Percentiles rank a stretch among this genome's conserved stretches.
Evolutionary conservation across 2,113 vertebrate species (phyloP).

Genomic region (Saimiri boliviensis): DNA sequence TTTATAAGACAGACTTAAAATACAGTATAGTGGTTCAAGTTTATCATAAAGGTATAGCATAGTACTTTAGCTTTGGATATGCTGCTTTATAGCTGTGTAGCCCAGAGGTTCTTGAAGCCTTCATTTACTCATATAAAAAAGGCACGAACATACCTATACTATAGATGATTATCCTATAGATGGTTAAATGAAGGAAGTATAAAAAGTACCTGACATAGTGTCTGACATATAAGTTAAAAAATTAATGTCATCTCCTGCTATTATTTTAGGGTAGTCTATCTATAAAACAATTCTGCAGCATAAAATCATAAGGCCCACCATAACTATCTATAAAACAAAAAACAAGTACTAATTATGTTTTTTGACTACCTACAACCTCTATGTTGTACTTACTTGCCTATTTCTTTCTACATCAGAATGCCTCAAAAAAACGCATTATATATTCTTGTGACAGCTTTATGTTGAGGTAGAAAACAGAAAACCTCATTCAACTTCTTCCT

Average conservation of each 20-base stretch:
- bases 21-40: not conserved
- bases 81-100: not conserved
- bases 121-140: not conserved
- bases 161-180: not conserved
- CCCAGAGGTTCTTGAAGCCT: not conserved
- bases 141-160: not conserved
- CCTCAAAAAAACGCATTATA: not conserved
- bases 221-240: not conserved
- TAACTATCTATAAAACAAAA: not conserved
- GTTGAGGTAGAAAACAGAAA: constrained; percentile 25
- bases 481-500: not conserved
- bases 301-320: not conserved
- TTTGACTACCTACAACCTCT: not conserved
- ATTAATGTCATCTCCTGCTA: not conserved
- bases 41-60: not conserved
- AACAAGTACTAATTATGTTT: not conserved
- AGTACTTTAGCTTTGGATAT: not conserved
- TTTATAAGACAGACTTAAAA: not conserved
- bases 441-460: constrained; percentile 15
- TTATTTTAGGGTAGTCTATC: not conserved
- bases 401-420: not conserved
- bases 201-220: not conserved
- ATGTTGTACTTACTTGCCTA: not conserved
- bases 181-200: not conserved
- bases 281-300: not conserved